These are phyloP conservation scores for Myxocyprinus asiaticus DNA, from an alignment of 2,113 vertebrate species.

Conservation along the genomic window DNA sequence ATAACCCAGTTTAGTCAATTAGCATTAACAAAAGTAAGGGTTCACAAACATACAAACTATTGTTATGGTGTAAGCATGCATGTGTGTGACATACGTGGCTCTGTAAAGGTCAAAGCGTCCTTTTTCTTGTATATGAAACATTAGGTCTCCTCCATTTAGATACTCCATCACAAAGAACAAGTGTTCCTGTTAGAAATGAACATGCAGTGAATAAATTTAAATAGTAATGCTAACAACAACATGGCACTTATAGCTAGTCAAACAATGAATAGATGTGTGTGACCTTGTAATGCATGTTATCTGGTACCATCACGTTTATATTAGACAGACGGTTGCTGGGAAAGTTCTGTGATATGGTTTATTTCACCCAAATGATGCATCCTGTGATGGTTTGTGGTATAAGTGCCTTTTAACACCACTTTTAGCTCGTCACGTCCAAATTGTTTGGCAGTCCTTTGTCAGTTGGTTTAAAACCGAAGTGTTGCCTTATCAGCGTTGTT, in stretches of 20 bases:
- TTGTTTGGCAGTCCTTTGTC: background rate
- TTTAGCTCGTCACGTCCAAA: too few relatives aligned
- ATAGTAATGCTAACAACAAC: background rate
- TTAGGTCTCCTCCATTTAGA: constrained; percentile 94
- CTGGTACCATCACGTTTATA: background rate
- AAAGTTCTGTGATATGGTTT: background rate
- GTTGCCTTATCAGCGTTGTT: too few relatives aligned
- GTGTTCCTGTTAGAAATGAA: constrained; percentile 80
- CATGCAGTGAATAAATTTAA: constrained; percentile 14
- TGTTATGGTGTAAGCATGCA: too few relatives aligned
- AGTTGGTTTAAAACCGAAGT: background rate
- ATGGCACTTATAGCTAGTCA: background rate
- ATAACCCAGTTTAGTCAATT: too few relatives aligned
- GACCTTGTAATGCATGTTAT: background rate
- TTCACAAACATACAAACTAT: too few relatives aligned
- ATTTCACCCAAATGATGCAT: too few relatives aligned
- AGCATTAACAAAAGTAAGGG: too few relatives aligned
- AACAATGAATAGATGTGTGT: background rate
- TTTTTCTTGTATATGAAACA: constrained; percentile 99
- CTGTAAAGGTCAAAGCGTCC: constrained; percentile 92
- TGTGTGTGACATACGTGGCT: constrained; percentile 79
- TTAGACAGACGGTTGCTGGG: background rate
- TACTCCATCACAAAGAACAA: constrained; percentile 99
- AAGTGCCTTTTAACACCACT: too few relatives aligned
- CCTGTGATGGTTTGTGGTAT: too few relatives aligned